Percentiles rank a stretch among this genome's conserved stretches.
phyloP scores from a whole-genome alignment of 1,140 invertebrate genomes.

The Caenorhabditis brenneri region DNA sequence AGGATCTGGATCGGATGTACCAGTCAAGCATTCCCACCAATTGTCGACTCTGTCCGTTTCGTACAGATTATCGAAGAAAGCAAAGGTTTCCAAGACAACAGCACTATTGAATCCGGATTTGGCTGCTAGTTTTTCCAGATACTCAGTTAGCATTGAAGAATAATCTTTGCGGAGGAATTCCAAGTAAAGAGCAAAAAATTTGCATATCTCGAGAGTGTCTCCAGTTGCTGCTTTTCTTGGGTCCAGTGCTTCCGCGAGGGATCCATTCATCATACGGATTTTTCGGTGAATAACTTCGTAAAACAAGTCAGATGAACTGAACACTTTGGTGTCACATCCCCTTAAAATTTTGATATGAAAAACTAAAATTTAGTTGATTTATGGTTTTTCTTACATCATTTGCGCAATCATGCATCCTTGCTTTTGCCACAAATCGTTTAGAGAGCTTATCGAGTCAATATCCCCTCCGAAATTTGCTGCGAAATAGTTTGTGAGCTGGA shows the following conservation, averaged over 20 bases:
- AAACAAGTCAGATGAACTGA: neutral
- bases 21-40: neutral
- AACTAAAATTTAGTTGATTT: neutral
- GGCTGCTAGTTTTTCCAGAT: neutral
- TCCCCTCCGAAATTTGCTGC: neutral
- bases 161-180: neutral
- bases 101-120: neutral
- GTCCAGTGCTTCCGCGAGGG: neutral
- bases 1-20: neutral
- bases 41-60: neutral
- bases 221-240: neutral
- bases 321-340: neutral
- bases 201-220: neutral
- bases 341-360: neutral
- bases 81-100: neutral
- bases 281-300: neutral
- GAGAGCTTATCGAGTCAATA: neutral
- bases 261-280: neutral
- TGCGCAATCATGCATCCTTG: neutral
- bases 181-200: neutral
- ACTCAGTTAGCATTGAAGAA: neutral
- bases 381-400: neutral
- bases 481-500: neutral
- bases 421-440: neutral
- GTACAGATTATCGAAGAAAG: neutral